Conservation (phyloP, 2,113 vertebrate genomes). For the Seriola rivoliana region DNA sequence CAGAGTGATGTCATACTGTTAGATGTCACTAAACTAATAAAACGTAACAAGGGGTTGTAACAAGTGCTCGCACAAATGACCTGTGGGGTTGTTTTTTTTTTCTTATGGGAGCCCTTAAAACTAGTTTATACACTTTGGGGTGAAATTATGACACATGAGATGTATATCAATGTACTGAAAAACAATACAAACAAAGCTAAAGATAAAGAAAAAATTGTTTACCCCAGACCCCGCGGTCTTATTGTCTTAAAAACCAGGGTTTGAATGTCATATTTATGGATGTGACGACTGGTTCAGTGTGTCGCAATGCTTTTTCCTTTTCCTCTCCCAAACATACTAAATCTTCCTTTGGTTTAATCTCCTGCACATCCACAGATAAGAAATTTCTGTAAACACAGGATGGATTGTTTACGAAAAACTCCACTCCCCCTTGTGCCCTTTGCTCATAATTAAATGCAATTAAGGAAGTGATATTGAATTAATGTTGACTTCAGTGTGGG, state of each 20-base stretch:
- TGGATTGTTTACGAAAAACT: constrained; percentile 51
- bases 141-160: too few relatives aligned
- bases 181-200: background rate
- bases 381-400: constrained; percentile 51
- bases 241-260: background rate
- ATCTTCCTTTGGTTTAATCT: constrained; percentile 2
- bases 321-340: constrained; percentile 17
- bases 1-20: too few relatives aligned
- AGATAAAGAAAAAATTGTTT: background rate
- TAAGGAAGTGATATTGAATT: constrained; percentile 54
- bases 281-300: background rate
- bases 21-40: too few relatives aligned
- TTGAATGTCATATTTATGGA: background rate
- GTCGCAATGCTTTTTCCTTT: background rate
- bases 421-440: constrained; percentile 11
- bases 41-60: too few relatives aligned
- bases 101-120: too few relatives aligned
- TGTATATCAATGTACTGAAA: background rate
- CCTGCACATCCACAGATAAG: constrained; percentile 53
- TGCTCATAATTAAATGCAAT: constrained; percentile 49
- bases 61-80: too few relatives aligned
- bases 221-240: background rate
- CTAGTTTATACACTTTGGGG: too few relatives aligned
- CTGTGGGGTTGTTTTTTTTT: too few relatives aligned
- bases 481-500: constrained; percentile 33